These are phyloP conservation scores for Bubo scandiacus DNA, from an alignment of 2,113 vertebrate species.

Conservation along the genomic window DNA sequence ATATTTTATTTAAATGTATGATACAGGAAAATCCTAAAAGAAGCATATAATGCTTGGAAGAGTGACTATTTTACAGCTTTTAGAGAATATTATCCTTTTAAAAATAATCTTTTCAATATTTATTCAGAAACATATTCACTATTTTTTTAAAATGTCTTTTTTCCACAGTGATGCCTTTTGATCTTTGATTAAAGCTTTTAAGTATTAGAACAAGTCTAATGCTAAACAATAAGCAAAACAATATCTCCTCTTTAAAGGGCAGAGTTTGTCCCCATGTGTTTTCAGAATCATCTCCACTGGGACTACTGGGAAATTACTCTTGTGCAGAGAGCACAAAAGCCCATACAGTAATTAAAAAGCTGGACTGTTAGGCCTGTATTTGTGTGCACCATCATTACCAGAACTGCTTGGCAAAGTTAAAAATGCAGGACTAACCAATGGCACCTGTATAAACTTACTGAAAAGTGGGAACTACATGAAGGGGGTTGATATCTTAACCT, in stretches of 20 bases:
- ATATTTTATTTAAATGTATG: constrained; percentile 40
- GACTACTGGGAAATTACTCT: background rate
- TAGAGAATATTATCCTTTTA: background rate
- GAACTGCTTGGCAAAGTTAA: background rate
- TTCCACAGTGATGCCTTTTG: background rate
- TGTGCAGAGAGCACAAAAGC: background rate
- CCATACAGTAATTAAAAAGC: background rate
- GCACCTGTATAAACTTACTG: background rate
- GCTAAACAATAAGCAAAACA: background rate
- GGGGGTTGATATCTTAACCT: background rate
- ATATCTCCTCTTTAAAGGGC: background rate
- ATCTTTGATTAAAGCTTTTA: background rate
- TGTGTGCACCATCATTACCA: background rate
- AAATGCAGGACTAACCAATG: background rate
- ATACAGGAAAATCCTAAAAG: background rate
- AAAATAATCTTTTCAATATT: background rate
- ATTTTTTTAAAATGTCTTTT: background rate
- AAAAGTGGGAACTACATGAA: background rate
- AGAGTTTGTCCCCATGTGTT: background rate
- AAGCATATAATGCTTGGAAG: background rate
- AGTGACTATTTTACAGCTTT: constrained; percentile 1
- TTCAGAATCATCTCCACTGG: background rate
- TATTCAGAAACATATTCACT: background rate
- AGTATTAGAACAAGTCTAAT: background rate
- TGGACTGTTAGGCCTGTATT: background rate